phyloP scores from a whole-genome alignment of 2,888 invertebrate genomes.

The Panopea generosa region DNA sequence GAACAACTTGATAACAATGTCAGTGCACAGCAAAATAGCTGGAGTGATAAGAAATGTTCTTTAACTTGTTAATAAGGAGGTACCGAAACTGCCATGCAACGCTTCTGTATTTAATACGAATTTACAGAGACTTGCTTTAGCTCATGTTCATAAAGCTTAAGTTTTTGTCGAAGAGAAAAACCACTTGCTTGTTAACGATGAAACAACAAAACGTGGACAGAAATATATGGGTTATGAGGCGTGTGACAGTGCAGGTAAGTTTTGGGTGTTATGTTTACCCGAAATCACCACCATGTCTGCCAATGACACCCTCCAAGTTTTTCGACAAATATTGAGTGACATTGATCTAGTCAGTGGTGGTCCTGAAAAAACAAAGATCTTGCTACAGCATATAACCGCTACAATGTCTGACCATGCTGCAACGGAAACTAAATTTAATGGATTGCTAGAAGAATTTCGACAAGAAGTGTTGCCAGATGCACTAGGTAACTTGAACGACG shows the following conservation, averaged over 20 bases:
- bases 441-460: background rate
- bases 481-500: background rate
- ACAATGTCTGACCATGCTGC: conserved; percentile 10
- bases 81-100: background rate
- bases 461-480: background rate
- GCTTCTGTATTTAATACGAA: background rate
- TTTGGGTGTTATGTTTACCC: background rate
- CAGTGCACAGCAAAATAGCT: background rate
- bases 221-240: conserved; percentile 15
- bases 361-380: background rate
- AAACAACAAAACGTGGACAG: background rate
- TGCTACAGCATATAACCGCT: background rate
- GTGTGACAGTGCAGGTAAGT: background rate
- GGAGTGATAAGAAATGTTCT: too few relatives aligned
- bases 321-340: background rate
- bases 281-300: conserved; percentile 4
- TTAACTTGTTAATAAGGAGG: background rate
- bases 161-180: background rate
- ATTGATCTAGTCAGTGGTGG: background rate
- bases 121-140: background rate
- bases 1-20: conserved; percentile 2
- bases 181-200: background rate
- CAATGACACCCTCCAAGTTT: background rate
- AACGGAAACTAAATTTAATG: conserved; percentile 1
- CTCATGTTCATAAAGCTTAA: background rate